These are phyloP conservation scores for Barypeithes pellucidus DNA, from an alignment of 2,888 invertebrate species.

Conservation along the genomic window DNA sequence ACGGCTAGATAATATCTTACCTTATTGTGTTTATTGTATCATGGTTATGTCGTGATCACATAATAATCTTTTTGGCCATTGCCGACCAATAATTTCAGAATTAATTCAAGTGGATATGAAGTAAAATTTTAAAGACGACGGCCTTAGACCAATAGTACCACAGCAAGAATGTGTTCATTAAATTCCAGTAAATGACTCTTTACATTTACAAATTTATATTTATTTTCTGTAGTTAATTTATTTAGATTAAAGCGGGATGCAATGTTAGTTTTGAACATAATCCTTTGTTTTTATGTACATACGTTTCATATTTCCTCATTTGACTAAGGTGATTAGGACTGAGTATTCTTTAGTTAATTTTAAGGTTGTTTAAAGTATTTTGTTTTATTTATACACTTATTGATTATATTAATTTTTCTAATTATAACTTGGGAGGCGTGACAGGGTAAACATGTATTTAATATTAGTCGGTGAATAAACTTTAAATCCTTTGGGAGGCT, in stretches of 20 bases:
- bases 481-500: no score
- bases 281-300: background rate
- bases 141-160: slow-evolving; percentile 34
- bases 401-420: background rate
- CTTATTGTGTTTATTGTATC: no score
- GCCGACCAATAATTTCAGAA: no score
- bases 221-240: slow-evolving; percentile 8
- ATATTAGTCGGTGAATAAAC: no score
- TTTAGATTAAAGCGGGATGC: background rate
- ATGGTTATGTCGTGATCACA: no score
- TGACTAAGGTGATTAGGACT: background rate
- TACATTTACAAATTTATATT: slow-evolving; percentile 16
- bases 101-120: background rate
- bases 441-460: background rate
- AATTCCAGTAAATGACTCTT: slow-evolving; percentile 31
- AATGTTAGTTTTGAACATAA: background rate
- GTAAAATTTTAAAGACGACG: background rate
- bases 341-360: slow-evolving; percentile 1
- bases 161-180: slow-evolving; percentile 38
- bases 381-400: background rate
- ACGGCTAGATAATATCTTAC: no score
- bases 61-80: no score
- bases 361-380: background rate
- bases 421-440: background rate
- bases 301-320: slow-evolving; percentile 3